A percentile compares a stretch with the other conserved stretches of the same genome.
Conservation (phyloP, 2,797 vertebrate species). For the Enteromius unitaeniatus region DNA sequence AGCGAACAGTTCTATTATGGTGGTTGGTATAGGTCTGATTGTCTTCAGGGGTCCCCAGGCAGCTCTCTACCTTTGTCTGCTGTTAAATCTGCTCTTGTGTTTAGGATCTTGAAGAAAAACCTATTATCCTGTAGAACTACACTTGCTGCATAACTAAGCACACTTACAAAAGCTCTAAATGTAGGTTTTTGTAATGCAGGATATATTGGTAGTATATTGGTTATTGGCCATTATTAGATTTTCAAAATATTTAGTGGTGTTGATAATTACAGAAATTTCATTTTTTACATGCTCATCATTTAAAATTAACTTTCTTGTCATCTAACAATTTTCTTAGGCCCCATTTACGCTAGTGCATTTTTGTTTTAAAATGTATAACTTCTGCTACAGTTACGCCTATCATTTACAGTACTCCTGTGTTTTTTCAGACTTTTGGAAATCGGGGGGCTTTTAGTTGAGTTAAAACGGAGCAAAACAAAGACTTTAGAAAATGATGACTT, state of each 20-base stretch:
- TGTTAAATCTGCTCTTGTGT: conserved; percentile 6
- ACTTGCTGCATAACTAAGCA: neutral
- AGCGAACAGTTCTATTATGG: neutral
- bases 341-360: too few relatives aligned
- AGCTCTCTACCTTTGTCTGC: conserved; percentile 6
- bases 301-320: neutral
- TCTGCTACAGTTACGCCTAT: too few relatives aligned
- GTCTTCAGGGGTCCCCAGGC: conserved; percentile 2
- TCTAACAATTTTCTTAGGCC: neutral
- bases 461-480: too few relatives aligned
- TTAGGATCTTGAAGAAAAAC: neutral
- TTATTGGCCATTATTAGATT: neutral
- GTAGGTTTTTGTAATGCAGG: neutral
- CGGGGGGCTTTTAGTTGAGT: too few relatives aligned
- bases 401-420: too few relatives aligned
- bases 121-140: neutral
- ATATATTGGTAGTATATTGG: neutral
- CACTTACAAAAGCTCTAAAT: neutral
- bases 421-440: too few relatives aligned
- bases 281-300: neutral
- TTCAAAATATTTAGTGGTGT: neutral
- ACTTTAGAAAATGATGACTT: too few relatives aligned
- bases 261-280: neutral
- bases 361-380: too few relatives aligned
- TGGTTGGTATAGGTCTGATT: conserved; percentile 12